Evolutionary conservation across 2,797 vertebrate genomes (phyloP).

Genomic region (Hypotaenidia okinawae): DNA sequence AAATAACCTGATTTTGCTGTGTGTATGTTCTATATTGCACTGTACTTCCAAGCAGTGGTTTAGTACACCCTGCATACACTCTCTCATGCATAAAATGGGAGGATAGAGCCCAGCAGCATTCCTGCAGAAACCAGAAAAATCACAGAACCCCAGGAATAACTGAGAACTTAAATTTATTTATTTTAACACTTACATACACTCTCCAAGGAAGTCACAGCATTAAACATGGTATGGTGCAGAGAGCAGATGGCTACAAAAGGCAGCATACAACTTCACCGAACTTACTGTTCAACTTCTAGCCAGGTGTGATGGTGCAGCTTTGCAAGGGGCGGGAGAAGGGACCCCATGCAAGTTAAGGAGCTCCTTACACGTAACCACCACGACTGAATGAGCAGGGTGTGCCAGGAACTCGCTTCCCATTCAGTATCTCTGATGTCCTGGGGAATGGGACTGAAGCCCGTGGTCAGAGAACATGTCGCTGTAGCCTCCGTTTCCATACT

Average conservation of each 20-base stretch:
- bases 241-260: neutral
- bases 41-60: neutral
- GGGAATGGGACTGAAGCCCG: rapidly evolving
- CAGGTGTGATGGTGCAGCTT: neutral
- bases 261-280: neutral
- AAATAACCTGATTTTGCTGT: neutral
- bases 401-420: neutral
- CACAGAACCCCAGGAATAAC: neutral
- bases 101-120: neutral
- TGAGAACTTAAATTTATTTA: neutral
- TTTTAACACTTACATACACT: neutral
- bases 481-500: neutral
- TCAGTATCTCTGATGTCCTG: neutral
- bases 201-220: neutral
- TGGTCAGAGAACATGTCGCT: rapidly evolving
- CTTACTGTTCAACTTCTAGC: neutral
- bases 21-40: neutral
- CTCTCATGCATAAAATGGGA: neutral
- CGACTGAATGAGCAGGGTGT: neutral
- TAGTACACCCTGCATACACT: neutral
- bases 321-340: neutral
- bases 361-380: neutral
- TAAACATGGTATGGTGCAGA: neutral
- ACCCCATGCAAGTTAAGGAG: neutral
- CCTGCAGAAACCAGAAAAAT: neutral